Evolutionary conservation across 2,888 invertebrate genomes (phyloP), one percentile per base, ranked within the genome.

Genomic region (Sinotaia quadrata): DNA sequence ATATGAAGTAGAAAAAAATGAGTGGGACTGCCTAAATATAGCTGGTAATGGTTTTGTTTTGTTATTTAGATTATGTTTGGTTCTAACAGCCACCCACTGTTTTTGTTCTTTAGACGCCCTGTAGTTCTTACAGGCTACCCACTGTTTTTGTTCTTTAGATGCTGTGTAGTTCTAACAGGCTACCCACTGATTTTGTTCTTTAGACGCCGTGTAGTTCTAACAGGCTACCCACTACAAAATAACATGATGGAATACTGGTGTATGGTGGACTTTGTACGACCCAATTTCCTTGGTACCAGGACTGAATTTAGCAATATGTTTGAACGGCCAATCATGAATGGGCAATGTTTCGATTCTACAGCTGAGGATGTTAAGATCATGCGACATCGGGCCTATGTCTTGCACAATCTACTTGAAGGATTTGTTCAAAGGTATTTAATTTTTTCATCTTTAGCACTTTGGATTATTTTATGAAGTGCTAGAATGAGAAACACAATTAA

Each of bases 281-380:
- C 99, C 0, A 97, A 97, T 89, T 98, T 96, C 89, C 91, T 99
- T 47, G 99, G 98, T 70, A 95, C 95, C 29, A 96, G 97, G 88
- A 95, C 96, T 0, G 97, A 98, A 88, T 99, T 99, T 88, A 94
- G 95, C 84, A 97, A 98, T 87, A 98, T 98, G 97, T 99, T 99
- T 87, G 98, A 98, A 87, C 91, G 97, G 18, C 99, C 99, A 0
- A 99, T 99, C 80, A 96, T 95, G 89, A 98, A 98, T 87, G 99
- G 98, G 0, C 98, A 98, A 89, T 98, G 98, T 88, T 94, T 95
- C 44, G 98, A 99, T 88, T 97, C 96, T 24, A 98, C 98, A 0
- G 94, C 95, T 0, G 93, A 94, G 79, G 99, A 99, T 87, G 94
- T 95, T 71, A 91, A 95, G 79, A 90, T 98, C 15, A 98, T 99